phyloP scores from a whole-genome alignment of 2,888 invertebrate genomes.

The Thymelicus lineola region DNA sequence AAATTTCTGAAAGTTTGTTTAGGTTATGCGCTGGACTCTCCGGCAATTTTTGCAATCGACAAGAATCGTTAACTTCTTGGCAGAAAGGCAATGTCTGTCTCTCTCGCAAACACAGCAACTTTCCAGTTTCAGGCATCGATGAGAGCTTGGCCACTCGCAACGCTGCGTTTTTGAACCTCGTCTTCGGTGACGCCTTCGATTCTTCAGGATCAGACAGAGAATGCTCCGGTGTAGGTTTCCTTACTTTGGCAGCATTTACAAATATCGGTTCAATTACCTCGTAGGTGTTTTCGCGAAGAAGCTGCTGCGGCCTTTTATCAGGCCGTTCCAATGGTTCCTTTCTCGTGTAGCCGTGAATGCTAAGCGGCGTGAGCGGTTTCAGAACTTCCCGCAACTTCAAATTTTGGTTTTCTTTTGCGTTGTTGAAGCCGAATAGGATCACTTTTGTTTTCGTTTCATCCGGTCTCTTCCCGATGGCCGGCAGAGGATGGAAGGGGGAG shows the following conservation, averaged over 20 bases:
- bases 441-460: constrained; percentile 69
- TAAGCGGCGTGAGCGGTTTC: constrained; percentile 72
- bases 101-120: constrained; percentile 71
- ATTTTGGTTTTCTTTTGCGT: constrained; percentile 48
- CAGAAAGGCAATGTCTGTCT: constrained; percentile 62
- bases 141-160: constrained; percentile 70
- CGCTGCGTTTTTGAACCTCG: constrained; percentile 76
- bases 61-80: constrained; percentile 56
- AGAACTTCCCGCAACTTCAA: constrained; percentile 68
- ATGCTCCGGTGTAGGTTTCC: constrained; percentile 46
- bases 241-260: constrained; percentile 58
- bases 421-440: constrained; percentile 70
- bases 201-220: constrained; percentile 40
- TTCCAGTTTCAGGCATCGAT: constrained; percentile 73
- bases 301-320: constrained; percentile 64
- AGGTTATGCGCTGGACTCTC: constrained; percentile 68
- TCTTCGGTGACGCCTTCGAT: constrained; percentile 66
- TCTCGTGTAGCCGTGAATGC: constrained; percentile 63
- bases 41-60: constrained; percentile 63
- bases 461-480: constrained; percentile 75
- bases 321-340: constrained; percentile 58
- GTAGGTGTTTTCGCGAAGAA: constrained; percentile 77
- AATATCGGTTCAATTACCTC: constrained; percentile 76
- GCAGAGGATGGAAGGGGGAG: constrained; percentile 78
- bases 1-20: constrained; percentile 74